Evolutionary conservation across 2,797 vertebrate species (phyloP), one percentile per base, ranked within the genome.

Genomic region (Mus minutoides): DNA sequence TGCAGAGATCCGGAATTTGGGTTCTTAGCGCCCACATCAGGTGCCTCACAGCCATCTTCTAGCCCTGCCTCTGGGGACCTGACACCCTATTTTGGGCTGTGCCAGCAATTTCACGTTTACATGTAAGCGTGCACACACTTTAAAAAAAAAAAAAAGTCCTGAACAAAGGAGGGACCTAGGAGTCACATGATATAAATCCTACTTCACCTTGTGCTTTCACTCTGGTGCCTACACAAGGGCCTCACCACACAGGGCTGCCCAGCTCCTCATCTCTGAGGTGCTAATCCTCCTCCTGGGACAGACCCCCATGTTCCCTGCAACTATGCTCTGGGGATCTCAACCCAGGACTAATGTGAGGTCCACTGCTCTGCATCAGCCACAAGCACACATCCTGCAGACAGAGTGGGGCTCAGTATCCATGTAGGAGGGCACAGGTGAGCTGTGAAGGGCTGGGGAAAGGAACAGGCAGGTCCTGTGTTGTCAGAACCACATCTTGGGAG

Each of bases 111-210:
- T 69, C 64, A 54, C 46, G 16, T n/a, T 49, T 71, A 24, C 46
- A 87, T 1, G 5, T 16, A 40, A 3, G n/a, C 34, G 1, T 2
- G 12, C 78, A 60, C 2, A 60, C 79, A 37, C 7, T 71, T 37
- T 37, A 7, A 11, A 22, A 49, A 85, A 10, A 69, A 52, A 5
- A 21, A 95, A 98, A 97, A 96, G 96, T 98, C 96, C 93, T 78
- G 80, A 91, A 90, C 83, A 49, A 73, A 34, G 5, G 16, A 69
- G 92, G 78, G 86, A 46, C 54, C 98, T 97, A 4, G 19, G 60
- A 22, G 2, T 54, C 77, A 21, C 26, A 43, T 2, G 9, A 11
- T 14, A 4, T 11, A 34, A 3, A 62, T 11, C 49, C 17, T 40
- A 43, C 24, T 3, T 8, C 46, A 29, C n/a, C 77, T 17, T 17